These are phyloP conservation scores for Garrulus glandarius DNA, from an alignment of 2,797 vertebrate genomes.

Conservation along the genomic window DNA sequence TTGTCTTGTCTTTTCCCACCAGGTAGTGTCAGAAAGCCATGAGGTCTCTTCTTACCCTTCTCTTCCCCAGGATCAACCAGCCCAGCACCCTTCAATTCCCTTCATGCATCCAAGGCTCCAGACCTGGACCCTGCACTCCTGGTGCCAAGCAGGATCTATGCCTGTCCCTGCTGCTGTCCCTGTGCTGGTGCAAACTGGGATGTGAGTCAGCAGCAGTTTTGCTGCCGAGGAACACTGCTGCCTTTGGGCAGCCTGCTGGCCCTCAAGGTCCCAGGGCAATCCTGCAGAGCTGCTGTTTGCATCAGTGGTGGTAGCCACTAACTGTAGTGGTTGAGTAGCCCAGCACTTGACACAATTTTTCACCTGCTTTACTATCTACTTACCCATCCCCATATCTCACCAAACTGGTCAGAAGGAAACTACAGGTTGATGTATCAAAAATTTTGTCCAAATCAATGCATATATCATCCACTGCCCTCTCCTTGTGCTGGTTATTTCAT, in stretches of 20 bases:
- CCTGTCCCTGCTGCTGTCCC: background rate
- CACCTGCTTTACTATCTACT: background rate
- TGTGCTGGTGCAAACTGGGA: background rate
- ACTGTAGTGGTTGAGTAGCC: background rate
- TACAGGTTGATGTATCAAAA: background rate
- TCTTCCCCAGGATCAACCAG: background rate
- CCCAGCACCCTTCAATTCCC: background rate
- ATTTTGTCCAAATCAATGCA: background rate
- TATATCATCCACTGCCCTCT: background rate
- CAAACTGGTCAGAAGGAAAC: background rate
- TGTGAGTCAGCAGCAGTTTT: background rate
- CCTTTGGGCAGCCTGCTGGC: background rate
- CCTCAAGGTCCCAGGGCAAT: background rate
- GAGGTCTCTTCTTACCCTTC: background rate
- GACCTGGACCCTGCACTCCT: no score
- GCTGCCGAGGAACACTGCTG: background rate
- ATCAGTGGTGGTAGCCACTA: background rate
- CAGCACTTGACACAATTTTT: background rate
- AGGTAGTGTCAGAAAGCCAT: background rate
- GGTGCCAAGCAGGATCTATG: background rate
- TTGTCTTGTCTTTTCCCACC: background rate
- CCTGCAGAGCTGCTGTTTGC: background rate
- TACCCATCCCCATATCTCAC: background rate
- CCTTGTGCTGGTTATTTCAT: background rate
- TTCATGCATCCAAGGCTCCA: fast-evolving